Evolutionary conservation across 37 sponge, comb jelly and placozoan species (phyloP).

Genomic region (Amphimedon queenslandica): DNA sequence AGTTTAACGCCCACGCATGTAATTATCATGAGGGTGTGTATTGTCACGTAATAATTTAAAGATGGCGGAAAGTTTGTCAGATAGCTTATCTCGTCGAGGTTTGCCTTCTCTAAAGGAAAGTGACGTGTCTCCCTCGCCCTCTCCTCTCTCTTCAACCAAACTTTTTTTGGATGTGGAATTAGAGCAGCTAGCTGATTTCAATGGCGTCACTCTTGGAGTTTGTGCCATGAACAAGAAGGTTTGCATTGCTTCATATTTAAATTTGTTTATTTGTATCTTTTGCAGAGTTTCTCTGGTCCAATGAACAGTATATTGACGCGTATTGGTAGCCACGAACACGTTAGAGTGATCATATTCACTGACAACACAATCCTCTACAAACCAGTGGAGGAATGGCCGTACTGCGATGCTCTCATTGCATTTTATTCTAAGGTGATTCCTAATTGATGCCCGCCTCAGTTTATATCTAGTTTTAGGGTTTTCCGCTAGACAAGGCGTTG

Average conservation of each 20-base stretch:
- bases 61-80: too few species aligned
- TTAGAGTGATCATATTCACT: conserved; percentile 71
- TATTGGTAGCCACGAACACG: conserved; percentile 33
- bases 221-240: conserved; percentile 94
- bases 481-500: conserved; percentile 80
- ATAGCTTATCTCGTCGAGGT: too few species aligned
- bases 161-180: neutral
- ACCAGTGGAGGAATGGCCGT: conserved; percentile 85
- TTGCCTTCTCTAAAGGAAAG: too few species aligned
- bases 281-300: conserved; percentile 68
- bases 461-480: neutral
- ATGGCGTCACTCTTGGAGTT: conserved; percentile 60
- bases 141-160: neutral
- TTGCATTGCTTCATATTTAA: neutral
- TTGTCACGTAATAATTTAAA: too few species aligned
- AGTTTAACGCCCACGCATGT: too few species aligned
- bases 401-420: conserved; percentile 76
- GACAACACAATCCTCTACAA: conserved; percentile 70
- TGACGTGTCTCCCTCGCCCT: too few species aligned
- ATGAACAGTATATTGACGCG: conserved; percentile 83
- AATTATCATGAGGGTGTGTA: too few species aligned
- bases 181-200: neutral
- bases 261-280: neutral
- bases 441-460: neutral
- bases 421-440: conserved; percentile 88